Evolutionary conservation across 2,888 invertebrate genomes (phyloP).

Genomic region (Perdita meconis): DNA sequence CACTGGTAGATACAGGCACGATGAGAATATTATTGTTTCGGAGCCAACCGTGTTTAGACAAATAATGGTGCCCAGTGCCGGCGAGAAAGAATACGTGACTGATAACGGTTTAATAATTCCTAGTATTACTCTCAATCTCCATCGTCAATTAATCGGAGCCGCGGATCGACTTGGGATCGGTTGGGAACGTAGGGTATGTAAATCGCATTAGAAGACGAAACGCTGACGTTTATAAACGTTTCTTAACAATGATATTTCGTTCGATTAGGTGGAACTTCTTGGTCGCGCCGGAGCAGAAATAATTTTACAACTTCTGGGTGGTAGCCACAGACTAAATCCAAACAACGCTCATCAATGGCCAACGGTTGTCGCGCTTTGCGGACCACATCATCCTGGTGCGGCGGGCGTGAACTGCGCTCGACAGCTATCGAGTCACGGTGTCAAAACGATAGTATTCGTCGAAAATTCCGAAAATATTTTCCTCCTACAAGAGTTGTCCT

Average conservation of each 20-base stretch:
- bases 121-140: slow-evolving; percentile 88
- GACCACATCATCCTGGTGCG: slow-evolving; percentile 88
- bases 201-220: neutral
- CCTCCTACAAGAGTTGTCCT: slow-evolving; percentile 87
- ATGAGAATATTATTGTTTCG: slow-evolving; percentile 92
- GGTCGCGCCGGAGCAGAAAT: slow-evolving; percentile 94
- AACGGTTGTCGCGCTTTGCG: slow-evolving; percentile 90
- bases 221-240: neutral
- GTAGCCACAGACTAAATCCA: slow-evolving; percentile 92
- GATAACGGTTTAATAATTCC: slow-evolving; percentile 94
- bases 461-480: slow-evolving; percentile 84
- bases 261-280: slow-evolving; percentile 88
- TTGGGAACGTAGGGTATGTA: slow-evolving; percentile 85
- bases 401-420: slow-evolving; percentile 91
- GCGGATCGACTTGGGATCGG: slow-evolving; percentile 89
- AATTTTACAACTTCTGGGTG: slow-evolving; percentile 92
- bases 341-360: slow-evolving; percentile 96
- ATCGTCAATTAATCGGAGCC: slow-evolving; percentile 88
- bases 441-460: slow-evolving; percentile 88
- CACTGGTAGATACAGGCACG: slow-evolving; percentile 89
- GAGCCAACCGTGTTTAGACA: slow-evolving; percentile 88
- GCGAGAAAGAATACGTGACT: slow-evolving; percentile 88
- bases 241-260: neutral
- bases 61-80: slow-evolving; percentile 89
- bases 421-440: slow-evolving; percentile 93